Conservation (phyloP, 1,140 invertebrate species). For the Lucilia cuprina region DNA sequence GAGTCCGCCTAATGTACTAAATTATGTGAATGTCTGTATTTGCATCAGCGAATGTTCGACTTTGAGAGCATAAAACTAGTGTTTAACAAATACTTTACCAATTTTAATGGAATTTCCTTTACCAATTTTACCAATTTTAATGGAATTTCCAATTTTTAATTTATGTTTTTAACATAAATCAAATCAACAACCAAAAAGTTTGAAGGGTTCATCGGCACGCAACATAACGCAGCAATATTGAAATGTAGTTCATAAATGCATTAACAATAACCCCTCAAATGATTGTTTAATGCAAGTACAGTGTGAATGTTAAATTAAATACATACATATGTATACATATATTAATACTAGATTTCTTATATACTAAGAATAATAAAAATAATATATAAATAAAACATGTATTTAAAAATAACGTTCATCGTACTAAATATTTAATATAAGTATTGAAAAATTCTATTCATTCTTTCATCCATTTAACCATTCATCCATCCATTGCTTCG, state of each 20-base stretch:
- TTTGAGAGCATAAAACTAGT: not conserved
- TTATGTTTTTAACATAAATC: not conserved
- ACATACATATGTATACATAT: too few species aligned
- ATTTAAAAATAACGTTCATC: too few species aligned
- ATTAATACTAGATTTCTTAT: too few species aligned
- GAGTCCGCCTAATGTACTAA: too few species aligned
- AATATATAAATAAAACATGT: too few species aligned
- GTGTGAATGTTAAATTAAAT: not conserved
- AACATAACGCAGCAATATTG: not conserved
- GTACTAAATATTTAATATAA: not conserved
- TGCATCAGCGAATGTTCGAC: not conserved
- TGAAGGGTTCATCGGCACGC: not conserved
- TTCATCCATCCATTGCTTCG: not conserved
- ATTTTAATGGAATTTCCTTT: not conserved
- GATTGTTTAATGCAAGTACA: not conserved
- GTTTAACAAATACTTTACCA: not conserved
- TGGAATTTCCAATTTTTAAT: not conserved
- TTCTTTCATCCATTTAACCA: not conserved
- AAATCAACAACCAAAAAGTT: not conserved
- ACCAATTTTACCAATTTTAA: too few species aligned
- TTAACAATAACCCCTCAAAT: not conserved
- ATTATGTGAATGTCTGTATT: not conserved
- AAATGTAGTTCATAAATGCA: not conserved
- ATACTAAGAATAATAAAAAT: not conserved
- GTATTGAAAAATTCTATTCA: not conserved